A percentile compares a stretch with the other conserved stretches of the same genome.
These are phyloP conservation scores for Zaprionus inermis DNA, from an alignment of 1,140 invertebrate species.

Conservation along the genomic window DNA sequence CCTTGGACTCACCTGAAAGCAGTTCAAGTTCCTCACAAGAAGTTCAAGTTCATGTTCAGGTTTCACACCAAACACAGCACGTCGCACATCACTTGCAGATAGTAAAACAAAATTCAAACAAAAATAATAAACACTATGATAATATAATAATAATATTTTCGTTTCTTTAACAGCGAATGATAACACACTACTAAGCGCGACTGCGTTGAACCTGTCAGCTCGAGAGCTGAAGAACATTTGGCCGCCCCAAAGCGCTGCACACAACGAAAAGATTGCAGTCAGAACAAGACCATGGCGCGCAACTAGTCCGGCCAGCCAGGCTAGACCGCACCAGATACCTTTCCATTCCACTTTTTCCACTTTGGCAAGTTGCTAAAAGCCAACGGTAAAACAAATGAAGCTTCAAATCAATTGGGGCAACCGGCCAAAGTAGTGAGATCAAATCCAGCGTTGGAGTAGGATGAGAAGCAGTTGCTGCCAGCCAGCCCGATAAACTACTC, in stretches of 20 bases:
- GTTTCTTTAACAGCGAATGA: too few relatives aligned
- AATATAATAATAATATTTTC: too few relatives aligned
- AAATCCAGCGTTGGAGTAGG: constrained; percentile 1
- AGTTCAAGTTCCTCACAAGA: too few relatives aligned
- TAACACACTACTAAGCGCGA: constrained; percentile 10
- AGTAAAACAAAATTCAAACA: neutral
- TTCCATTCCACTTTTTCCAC: constrained; percentile 77
- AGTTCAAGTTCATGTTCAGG: neutral
- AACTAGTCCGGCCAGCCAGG: constrained; percentile 19
- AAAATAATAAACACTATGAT: neutral
- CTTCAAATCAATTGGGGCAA: constrained; percentile 56
- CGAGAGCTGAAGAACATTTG: constrained; percentile 77
- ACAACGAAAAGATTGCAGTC: constrained; percentile 6
- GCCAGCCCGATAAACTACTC: neutral
- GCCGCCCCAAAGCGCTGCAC: constrained; percentile 30
- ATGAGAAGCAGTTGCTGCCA: constrained; percentile 11
- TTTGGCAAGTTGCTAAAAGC: constrained; percentile 49
- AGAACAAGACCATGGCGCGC: neutral
- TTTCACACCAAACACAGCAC: constrained; percentile 8
- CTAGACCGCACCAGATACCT: constrained; percentile 46
- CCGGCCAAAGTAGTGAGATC: constrained; percentile 6
- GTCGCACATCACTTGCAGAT: too few relatives aligned
- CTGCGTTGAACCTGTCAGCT: constrained; percentile 66
- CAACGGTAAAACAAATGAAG: constrained; percentile 51
- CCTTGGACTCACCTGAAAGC: constrained; percentile 16